phyloP scores from a whole-genome alignment of 2,113 vertebrate species.

The Blennius ocellaris region DNA sequence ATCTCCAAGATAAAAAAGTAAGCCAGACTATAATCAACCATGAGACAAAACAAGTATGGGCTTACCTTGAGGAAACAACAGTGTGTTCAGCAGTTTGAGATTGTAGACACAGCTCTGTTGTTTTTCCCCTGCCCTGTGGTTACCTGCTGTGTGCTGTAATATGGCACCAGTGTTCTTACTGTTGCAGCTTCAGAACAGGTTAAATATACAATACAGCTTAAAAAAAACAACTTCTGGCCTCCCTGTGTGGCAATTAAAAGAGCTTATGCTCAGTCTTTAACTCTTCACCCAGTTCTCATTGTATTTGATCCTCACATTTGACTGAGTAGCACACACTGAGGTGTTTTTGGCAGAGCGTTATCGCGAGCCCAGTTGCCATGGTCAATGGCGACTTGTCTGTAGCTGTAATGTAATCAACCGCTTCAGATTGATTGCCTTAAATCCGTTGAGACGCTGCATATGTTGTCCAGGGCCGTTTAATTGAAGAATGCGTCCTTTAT shows the following conservation, averaged over 20 bases:
- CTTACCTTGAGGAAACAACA: not conserved
- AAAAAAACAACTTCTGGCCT: not conserved
- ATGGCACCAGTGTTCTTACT: slow-evolving; percentile 15
- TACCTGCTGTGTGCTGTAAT: not conserved
- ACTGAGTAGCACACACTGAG: not conserved
- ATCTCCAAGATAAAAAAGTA: not conserved
- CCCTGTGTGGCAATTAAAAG: slow-evolving; percentile 9
- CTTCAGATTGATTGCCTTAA: slow-evolving; percentile 1
- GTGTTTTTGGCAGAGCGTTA: not conserved
- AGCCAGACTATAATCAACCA: not conserved
- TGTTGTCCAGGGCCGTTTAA: slow-evolving; percentile 36
- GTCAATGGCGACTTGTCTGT: slow-evolving; percentile 10
- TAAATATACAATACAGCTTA: not conserved
- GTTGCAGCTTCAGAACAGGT: not conserved
- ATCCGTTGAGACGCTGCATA: slow-evolving; percentile 33
- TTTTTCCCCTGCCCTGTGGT: slow-evolving; percentile 2
- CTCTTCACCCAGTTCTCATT: not conserved
- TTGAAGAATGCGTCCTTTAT: slow-evolving; percentile 54
- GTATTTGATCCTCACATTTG: not conserved
- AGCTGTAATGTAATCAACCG: slow-evolving; percentile 13
- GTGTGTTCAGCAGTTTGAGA: slow-evolving; percentile 13
- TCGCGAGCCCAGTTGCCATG: not conserved
- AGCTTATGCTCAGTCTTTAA: slow-evolving; percentile 5
- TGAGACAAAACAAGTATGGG: not conserved
- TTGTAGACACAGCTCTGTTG: slow-evolving; percentile 1